A percentile compares a stretch with the other conserved stretches of the same genome.
Conservation (phyloP, 1,140 invertebrate species). For the Palaemon carinicauda region DNA sequence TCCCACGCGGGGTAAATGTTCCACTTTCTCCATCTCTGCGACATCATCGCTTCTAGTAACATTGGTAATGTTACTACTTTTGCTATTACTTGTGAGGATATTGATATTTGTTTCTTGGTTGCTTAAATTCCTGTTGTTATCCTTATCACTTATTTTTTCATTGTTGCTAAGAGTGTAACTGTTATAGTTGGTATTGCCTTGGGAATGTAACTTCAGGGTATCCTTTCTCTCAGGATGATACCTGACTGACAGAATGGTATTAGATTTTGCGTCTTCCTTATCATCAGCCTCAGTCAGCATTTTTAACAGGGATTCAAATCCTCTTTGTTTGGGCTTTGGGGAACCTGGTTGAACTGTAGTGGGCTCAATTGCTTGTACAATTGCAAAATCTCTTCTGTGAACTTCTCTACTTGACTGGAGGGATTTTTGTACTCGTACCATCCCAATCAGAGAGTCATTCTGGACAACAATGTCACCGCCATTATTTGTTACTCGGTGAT, state of each 20-base stretch:
- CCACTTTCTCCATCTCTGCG: conserved; percentile 4
- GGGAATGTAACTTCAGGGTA: too few relatives aligned
- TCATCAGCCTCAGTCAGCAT: too few relatives aligned
- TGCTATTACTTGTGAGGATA: neutral
- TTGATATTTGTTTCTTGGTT: too few relatives aligned
- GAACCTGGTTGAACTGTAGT: neutral
- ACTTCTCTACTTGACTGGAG: neutral
- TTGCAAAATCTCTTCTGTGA: neutral
- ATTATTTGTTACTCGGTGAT: neutral
- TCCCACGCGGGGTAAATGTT: conserved; percentile 26
- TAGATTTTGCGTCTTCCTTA: too few relatives aligned
- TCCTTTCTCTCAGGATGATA: too few relatives aligned
- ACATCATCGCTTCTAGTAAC: neutral
- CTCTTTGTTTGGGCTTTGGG: too few relatives aligned
- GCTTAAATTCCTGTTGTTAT: too few relatives aligned
- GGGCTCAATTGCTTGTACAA: neutral
- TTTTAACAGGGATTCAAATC: too few relatives aligned
- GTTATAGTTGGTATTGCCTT: too few relatives aligned
- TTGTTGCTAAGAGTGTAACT: too few relatives aligned
- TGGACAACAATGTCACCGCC: neutral
- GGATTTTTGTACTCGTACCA: conserved; percentile 21
- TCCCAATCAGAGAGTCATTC: conserved; percentile 26
- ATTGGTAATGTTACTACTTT: neutral
- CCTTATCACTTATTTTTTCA: too few relatives aligned
- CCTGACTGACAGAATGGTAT: too few relatives aligned